phyloP scores from a whole-genome alignment of 2,888 invertebrate genomes.

The Dioctria linearis region DNA sequence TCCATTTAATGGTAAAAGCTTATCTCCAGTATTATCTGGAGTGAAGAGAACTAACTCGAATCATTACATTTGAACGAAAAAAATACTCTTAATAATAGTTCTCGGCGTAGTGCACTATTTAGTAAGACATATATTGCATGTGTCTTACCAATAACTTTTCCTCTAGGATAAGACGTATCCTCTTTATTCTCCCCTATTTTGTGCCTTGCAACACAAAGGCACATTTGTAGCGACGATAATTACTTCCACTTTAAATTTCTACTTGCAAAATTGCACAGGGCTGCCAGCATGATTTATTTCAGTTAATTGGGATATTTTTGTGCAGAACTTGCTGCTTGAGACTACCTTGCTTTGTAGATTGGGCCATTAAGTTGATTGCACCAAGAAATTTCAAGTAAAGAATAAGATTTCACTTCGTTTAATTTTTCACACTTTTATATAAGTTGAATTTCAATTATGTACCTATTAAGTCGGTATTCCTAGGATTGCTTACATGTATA shows the following conservation, averaged over 20 bases:
- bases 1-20: too few relatives aligned
- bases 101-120: neutral
- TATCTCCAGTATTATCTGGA: too few relatives aligned
- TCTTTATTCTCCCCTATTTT: neutral
- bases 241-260: constrained; percentile 14
- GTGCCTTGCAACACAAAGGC: neutral
- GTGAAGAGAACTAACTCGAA: neutral
- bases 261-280: neutral
- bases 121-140: neutral
- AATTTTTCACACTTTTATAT: too few relatives aligned
- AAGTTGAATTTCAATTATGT: too few relatives aligned
- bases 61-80: neutral
- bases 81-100: neutral
- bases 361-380: too few relatives aligned
- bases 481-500: too few relatives aligned
- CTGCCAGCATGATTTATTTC: neutral
- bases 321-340: too few relatives aligned
- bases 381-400: too few relatives aligned
- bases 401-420: too few relatives aligned
- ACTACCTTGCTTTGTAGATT: too few relatives aligned
- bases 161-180: neutral
- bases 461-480: too few relatives aligned
- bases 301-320: neutral
- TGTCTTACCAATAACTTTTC: constrained; percentile 4
- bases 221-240: constrained; percentile 1